phyloP scores from a whole-genome alignment of 1,140 invertebrate species.

The Cheumatopsyche charites region DNA sequence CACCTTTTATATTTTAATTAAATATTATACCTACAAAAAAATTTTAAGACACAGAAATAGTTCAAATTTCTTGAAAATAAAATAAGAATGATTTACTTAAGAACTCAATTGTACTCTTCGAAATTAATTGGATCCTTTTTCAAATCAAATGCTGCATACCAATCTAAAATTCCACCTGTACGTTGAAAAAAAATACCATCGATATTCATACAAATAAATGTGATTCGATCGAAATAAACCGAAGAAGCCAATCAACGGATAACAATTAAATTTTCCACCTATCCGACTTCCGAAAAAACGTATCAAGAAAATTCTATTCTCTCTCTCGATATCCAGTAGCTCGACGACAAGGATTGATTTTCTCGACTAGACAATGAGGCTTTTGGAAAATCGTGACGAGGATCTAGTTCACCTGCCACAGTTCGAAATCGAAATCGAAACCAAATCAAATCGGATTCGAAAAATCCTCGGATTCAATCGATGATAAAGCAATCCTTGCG shows the following conservation, averaged over 20 bases:
- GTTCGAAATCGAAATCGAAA: not conserved
- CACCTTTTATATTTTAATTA: not conserved
- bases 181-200: not conserved
- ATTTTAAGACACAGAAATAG: too few species aligned
- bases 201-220: not conserved
- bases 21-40: not conserved
- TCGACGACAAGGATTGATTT: constrained; percentile 12
- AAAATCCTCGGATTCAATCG: constrained; percentile 4
- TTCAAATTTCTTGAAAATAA: not conserved
- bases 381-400: constrained; percentile 19
- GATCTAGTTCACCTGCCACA: not conserved
- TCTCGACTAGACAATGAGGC: constrained; percentile 2
- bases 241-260: constrained; percentile 3
- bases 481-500: too few species aligned
- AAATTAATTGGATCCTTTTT: constrained; percentile 10
- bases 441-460: constrained; percentile 3
- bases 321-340: too few species aligned
- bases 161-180: not conserved
- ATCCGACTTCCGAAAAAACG: constrained; percentile 1
- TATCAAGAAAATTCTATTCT: constrained; percentile 6
- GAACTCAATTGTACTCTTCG: not conserved
- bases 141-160: not conserved
- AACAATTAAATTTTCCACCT: constrained; percentile 31
- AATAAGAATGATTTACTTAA: not conserved
- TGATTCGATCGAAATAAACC: not conserved